A percentile compares a stretch with the other conserved stretches of the same genome.
These are phyloP conservation scores for Anguilla rostrata DNA, from an alignment of 2,113 vertebrate species.

Conservation along the genomic window DNA sequence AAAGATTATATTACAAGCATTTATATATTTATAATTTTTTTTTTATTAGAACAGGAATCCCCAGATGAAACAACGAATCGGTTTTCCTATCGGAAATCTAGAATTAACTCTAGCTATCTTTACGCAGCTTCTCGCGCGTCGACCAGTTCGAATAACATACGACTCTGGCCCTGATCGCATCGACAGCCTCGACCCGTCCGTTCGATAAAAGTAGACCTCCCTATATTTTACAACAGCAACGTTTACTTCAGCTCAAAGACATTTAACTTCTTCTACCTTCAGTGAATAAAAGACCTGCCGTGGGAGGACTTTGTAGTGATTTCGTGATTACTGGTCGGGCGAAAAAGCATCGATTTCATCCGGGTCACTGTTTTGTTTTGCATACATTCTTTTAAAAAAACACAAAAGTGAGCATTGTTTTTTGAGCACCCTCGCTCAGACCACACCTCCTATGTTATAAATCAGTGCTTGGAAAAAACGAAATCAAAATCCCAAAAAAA, in stretches of 20 bases:
- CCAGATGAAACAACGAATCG: constrained; percentile 69
- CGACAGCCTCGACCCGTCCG: constrained; percentile 54
- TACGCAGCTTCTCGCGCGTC: constrained; percentile 52
- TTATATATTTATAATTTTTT: constrained; percentile 62
- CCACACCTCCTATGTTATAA: constrained; percentile 45
- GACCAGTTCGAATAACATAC: constrained; percentile 54
- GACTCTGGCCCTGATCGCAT: constrained; percentile 56
- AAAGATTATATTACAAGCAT: constrained; percentile 72
- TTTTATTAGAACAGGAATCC: constrained; percentile 49
- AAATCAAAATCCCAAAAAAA: constrained; percentile 16
- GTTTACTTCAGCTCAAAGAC: constrained; percentile 1
- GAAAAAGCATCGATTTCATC: constrained; percentile 44
- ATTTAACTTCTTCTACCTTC: constrained; percentile 12
- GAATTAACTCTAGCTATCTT: constrained; percentile 51
- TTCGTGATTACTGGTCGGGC: constrained; percentile 45
- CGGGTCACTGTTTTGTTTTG: constrained; percentile 40
- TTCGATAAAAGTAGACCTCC: constrained; percentile 44
- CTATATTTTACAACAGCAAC: constrained; percentile 42
- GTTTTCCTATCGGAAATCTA: constrained; percentile 50
- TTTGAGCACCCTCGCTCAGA: constrained; percentile 31
- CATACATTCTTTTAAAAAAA: constrained; percentile 65
- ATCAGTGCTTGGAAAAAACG: constrained; percentile 41
- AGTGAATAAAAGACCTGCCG: neutral
- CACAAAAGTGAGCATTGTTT: constrained; percentile 31
- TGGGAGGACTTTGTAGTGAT: constrained; percentile 41